These are phyloP conservation scores for Psilopsiagon aymara DNA, from an alignment of 2,113 vertebrate species.

Conservation along the genomic window DNA sequence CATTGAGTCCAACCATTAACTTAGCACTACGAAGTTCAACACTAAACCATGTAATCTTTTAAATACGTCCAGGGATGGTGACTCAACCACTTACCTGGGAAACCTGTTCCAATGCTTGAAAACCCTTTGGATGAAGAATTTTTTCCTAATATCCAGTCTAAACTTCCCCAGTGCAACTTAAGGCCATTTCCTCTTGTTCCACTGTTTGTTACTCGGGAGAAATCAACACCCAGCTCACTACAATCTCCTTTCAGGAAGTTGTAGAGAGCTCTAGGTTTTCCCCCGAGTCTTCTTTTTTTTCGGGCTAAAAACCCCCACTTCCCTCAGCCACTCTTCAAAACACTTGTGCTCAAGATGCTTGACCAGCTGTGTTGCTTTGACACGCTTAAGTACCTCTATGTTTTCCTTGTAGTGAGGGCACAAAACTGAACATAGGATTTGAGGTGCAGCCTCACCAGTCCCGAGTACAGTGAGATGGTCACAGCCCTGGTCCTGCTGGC, in stretches of 20 bases:
- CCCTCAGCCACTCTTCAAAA: background rate
- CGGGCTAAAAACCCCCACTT: background rate
- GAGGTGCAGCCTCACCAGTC: fast-evolving
- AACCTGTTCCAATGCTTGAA: background rate
- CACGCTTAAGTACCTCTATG: fast-evolving
- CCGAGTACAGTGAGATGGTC: fast-evolving
- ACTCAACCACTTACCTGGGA: background rate
- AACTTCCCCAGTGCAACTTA: background rate
- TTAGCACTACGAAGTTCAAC: background rate
- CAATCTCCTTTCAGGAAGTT: background rate
- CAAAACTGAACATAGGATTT: background rate
- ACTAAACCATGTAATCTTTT: background rate
- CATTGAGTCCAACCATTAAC: background rate
- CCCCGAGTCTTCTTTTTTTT: background rate
- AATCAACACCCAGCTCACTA: background rate
- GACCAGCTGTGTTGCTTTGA: background rate
- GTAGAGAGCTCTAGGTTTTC: background rate
- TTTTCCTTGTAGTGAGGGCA: background rate
- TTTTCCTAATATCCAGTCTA: background rate
- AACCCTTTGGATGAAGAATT: background rate
- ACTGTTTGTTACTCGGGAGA: background rate
- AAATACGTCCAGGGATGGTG: background rate
- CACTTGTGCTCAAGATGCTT: background rate
- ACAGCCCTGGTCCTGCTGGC: background rate
- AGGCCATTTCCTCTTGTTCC: background rate